These are phyloP conservation scores for Atrina japonica DNA, from an alignment of 2,888 invertebrate species.

Conservation along the genomic window DNA sequence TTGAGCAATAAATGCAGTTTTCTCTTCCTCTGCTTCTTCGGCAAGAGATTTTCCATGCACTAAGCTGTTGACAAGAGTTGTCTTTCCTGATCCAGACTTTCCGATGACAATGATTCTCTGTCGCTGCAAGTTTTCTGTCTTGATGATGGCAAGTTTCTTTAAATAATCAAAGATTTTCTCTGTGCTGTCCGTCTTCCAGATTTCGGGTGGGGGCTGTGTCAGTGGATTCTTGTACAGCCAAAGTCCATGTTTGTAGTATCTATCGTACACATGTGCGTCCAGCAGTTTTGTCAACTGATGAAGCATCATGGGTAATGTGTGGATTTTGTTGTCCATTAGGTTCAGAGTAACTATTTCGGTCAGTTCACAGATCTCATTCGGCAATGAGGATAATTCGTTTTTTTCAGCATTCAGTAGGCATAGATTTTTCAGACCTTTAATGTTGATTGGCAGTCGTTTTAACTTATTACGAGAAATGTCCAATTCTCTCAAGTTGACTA, in stretches of 20 bases:
- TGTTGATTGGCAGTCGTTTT: slow-evolving; percentile 67
- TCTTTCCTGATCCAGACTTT: slow-evolving; percentile 76
- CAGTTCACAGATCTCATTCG: slow-evolving; percentile 76
- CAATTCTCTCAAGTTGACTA: slow-evolving; percentile 72
- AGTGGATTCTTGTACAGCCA: slow-evolving; percentile 80
- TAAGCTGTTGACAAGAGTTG: slow-evolving; percentile 71
- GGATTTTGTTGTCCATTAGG: slow-evolving; percentile 74
- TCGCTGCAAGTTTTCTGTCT: slow-evolving; percentile 76
- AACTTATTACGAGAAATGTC: slow-evolving; percentile 74
- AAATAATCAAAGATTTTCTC: slow-evolving; percentile 76
- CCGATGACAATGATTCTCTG: slow-evolving; percentile 77
- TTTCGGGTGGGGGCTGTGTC: slow-evolving; percentile 75
- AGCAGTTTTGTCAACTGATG: slow-evolving; percentile 71
- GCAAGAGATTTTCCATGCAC: slow-evolving; percentile 68
- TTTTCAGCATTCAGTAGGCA: slow-evolving; percentile 67
- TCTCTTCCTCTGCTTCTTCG: slow-evolving; percentile 57
- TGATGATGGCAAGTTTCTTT: slow-evolving; percentile 72
- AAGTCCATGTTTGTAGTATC: slow-evolving; percentile 75
- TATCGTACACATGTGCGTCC: slow-evolving; percentile 75
- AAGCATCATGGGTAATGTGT: slow-evolving; percentile 73
- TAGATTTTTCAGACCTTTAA: slow-evolving; percentile 71
- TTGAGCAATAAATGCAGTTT: slow-evolving; percentile 61
- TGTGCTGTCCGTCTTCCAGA: slow-evolving; percentile 78
- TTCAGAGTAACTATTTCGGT: slow-evolving; percentile 76
- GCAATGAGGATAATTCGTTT: slow-evolving; percentile 71